Percentiles rank a stretch among this genome's conserved stretches.
Evolutionary conservation across 2,888 invertebrate species (phyloP).

Genomic region (Lordiphosa andalusiaca): DNA sequence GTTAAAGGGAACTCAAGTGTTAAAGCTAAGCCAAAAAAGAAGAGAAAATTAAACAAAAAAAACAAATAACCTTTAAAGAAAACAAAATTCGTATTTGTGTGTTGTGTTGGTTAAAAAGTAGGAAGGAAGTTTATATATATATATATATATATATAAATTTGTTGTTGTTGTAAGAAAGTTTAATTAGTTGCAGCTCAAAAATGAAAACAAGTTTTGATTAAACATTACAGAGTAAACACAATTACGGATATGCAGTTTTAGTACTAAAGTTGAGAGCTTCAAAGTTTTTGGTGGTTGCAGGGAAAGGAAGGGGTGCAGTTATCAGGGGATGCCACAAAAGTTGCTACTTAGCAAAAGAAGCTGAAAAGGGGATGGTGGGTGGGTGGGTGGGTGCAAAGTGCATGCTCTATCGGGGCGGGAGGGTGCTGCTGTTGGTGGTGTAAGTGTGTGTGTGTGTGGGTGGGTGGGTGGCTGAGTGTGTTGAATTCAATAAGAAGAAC

Average conservation of each 20-base stretch:
- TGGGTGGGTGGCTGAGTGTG: conserved; percentile 9
- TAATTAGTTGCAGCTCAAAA: conserved; percentile 23
- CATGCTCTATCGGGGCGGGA: conserved; percentile 20
- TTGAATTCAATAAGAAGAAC: conserved; percentile 35
- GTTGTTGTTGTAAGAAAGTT: conserved; percentile 10
- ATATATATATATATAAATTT: not conserved
- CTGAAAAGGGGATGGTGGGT: conserved; percentile 18
- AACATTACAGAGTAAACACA: conserved; percentile 17
- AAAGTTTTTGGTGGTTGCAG: not conserved
- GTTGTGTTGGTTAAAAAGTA: not conserved
- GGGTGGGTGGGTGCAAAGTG: conserved; percentile 33
- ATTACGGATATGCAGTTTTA: conserved; percentile 18
- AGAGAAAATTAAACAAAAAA: conserved; percentile 1
- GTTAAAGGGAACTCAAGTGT: conserved; percentile 1
- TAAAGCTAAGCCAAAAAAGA: conserved; percentile 5
- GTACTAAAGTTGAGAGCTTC: conserved; percentile 28
- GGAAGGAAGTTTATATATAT: conserved; percentile 2
- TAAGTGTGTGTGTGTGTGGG: conserved; percentile 21
- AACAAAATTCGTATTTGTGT: conserved; percentile 1
- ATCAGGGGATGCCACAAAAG: conserved; percentile 14
- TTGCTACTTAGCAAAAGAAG: conserved; percentile 35
- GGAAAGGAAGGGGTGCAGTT: too few relatives aligned
- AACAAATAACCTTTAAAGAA: not conserved
- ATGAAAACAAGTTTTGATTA: conserved; percentile 20
- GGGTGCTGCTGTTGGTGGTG: conserved; percentile 28